A percentile compares a stretch with the other conserved stretches of the same genome.
phyloP scores from a whole-genome alignment of 2,888 invertebrate species.

The Eupithecia tripunctaria region DNA sequence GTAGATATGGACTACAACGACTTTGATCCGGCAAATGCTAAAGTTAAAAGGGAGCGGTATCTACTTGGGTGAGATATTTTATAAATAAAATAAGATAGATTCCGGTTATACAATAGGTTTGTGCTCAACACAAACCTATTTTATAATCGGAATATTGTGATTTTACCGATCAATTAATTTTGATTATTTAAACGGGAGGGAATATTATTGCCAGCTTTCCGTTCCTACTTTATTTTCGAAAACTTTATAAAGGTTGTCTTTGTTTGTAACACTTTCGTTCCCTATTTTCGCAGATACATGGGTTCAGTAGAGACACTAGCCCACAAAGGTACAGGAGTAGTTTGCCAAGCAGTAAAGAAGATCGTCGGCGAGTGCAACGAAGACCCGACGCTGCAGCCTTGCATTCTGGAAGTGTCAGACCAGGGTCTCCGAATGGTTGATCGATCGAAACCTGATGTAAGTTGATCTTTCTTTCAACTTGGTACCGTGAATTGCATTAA shows the following conservation, averaged over 20 bases:
- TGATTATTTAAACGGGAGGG: background rate
- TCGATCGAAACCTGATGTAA: slow-evolving; percentile 90
- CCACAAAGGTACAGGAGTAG: slow-evolving; percentile 98
- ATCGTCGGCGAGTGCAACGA: slow-evolving; percentile 89
- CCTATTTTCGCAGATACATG: slow-evolving; percentile 86
- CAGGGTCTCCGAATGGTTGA: slow-evolving; percentile 98
- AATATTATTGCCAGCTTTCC: too few relatives aligned
- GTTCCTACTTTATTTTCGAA: background rate
- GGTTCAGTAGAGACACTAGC: slow-evolving; percentile 98
- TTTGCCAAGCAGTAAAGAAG: slow-evolving; percentile 95
- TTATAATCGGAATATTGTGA: too few relatives aligned
- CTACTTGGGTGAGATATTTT: slow-evolving; percentile 86
- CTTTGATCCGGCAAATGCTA: slow-evolving; percentile 94
- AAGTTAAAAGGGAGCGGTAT: slow-evolving; percentile 94
- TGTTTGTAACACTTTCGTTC: background rate
- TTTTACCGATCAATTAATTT: background rate
- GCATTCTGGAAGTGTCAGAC: slow-evolving; percentile 97
- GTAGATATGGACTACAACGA: slow-evolving; percentile 98
- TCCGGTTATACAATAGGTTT: too few relatives aligned
- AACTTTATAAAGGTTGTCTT: background rate
- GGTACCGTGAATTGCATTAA: background rate
- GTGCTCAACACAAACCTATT: too few relatives aligned
- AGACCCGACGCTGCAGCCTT: slow-evolving; percentile 90
- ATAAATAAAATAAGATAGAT: background rate
- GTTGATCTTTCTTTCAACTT: slow-evolving; percentile 37